phyloP scores from a whole-genome alignment of 2,113 vertebrate species.

The Pteropus alecto region DNA sequence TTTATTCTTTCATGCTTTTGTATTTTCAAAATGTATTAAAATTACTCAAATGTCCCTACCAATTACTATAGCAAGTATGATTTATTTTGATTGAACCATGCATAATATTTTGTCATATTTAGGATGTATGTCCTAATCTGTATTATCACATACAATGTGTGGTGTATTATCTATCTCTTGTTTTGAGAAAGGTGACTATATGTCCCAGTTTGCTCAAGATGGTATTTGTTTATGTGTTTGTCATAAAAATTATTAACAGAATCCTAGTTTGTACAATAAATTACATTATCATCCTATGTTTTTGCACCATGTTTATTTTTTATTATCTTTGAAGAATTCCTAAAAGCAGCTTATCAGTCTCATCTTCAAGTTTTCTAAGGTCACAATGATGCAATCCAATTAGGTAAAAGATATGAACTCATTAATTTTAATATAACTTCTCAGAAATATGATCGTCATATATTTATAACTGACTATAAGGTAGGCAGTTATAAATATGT shows the following conservation, averaged over 20 bases:
- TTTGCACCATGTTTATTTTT: background rate
- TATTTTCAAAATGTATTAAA: background rate
- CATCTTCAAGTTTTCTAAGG: background rate
- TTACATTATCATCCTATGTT: background rate
- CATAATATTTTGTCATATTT: background rate
- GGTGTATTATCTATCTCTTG: background rate
- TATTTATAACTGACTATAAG: background rate
- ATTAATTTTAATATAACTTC: background rate
- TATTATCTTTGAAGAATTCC: background rate
- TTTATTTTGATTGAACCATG: background rate
- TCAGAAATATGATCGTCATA: background rate
- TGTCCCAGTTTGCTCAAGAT: background rate
- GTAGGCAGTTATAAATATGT: background rate
- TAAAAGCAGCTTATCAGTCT: background rate
- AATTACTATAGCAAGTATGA: background rate
- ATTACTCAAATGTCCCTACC: background rate
- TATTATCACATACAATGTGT: background rate
- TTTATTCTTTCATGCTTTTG: background rate
- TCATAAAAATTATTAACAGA: background rate
- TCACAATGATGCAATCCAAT: background rate
- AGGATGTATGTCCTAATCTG: background rate
- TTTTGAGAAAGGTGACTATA: background rate
- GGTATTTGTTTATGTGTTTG: background rate
- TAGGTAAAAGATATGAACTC: background rate
- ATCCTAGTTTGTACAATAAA: background rate